Evolutionary conservation across 2,888 invertebrate genomes (phyloP).

Genomic region (Epistrophe grossulariae): DNA sequence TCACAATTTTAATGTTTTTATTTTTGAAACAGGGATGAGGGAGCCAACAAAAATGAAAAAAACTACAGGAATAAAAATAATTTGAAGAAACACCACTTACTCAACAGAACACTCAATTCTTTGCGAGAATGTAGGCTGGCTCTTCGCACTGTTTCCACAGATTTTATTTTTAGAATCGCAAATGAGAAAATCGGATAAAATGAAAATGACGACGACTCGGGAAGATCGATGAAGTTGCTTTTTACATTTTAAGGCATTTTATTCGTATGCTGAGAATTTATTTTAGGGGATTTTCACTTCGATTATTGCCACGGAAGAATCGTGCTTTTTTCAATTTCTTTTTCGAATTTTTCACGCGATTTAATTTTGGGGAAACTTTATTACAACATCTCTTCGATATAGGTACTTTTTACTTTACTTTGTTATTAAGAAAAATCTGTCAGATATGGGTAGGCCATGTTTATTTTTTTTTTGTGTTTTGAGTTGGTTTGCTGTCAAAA

Average conservation of each 20-base stretch:
- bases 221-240: slow-evolving; percentile 64
- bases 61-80: slow-evolving; percentile 66
- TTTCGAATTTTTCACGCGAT: slow-evolving; percentile 28
- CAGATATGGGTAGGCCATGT: slow-evolving; percentile 66
- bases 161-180: slow-evolving; percentile 73
- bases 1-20: slow-evolving; percentile 21
- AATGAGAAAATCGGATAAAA: slow-evolving; percentile 61
- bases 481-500: slow-evolving; percentile 50
- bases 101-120: slow-evolving; percentile 55
- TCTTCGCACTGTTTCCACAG: slow-evolving; percentile 45
- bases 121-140: slow-evolving; percentile 29
- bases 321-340: slow-evolving; percentile 3
- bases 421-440: slow-evolving; percentile 70
- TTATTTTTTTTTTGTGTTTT: slow-evolving; percentile 50
- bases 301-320: slow-evolving; percentile 23
- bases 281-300: slow-evolving; percentile 9
- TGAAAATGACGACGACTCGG: slow-evolving; percentile 42
- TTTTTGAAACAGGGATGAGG: slow-evolving; percentile 1
- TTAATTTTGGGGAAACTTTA: slow-evolving; percentile 46
- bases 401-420: slow-evolving; percentile 41
- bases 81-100: slow-evolving; percentile 56
- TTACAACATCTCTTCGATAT: slow-evolving; percentile 63
- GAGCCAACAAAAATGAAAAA: slow-evolving; percentile 18
- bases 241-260: slow-evolving; percentile 54
- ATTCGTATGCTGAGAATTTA: background rate